A percentile compares a stretch with the other conserved stretches of the same genome.
phyloP scores from a whole-genome alignment of 2,888 invertebrate genomes.

The Heliconius hortense region DNA sequence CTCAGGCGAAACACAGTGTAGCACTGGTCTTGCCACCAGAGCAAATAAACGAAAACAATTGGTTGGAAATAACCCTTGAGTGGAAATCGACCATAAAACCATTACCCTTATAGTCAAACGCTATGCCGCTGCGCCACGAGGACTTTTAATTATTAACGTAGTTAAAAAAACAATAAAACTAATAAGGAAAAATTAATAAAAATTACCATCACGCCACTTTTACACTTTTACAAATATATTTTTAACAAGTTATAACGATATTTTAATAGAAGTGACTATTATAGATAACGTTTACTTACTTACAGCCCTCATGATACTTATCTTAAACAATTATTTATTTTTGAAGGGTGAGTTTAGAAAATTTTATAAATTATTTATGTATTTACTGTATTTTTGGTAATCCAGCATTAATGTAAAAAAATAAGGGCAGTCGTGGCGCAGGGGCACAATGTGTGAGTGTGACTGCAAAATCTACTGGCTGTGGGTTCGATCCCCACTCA shows the following conservation, averaged over 20 bases:
- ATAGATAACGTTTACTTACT: not conserved
- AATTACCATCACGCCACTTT: not conserved
- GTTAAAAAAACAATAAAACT: not conserved
- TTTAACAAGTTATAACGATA: slow-evolving; percentile 24
- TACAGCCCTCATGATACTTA: slow-evolving; percentile 11
- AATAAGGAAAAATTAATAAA: slow-evolving; percentile 20
- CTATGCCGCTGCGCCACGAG: not conserved
- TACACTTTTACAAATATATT: not conserved
- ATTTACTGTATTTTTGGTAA: not conserved
- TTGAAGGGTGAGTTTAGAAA: not conserved
- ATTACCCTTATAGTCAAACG: not conserved
- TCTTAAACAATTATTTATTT: not conserved
- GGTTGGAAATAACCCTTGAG: too few species aligned
- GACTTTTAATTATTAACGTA: too few species aligned
- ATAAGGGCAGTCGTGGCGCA: too few species aligned
- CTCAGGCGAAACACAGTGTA: too few species aligned
- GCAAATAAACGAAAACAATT: too few species aligned
- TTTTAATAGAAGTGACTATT: not conserved
- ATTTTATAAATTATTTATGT: not conserved
- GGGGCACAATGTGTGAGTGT: too few species aligned
- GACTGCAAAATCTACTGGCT: too few species aligned
- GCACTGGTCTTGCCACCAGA: too few species aligned
- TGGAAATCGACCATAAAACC: not conserved
- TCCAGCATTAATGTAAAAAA: not conserved
- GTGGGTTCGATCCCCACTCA: too few species aligned